Conservation (phyloP, 2,888 invertebrate species). For the Amiota minor region DNA sequence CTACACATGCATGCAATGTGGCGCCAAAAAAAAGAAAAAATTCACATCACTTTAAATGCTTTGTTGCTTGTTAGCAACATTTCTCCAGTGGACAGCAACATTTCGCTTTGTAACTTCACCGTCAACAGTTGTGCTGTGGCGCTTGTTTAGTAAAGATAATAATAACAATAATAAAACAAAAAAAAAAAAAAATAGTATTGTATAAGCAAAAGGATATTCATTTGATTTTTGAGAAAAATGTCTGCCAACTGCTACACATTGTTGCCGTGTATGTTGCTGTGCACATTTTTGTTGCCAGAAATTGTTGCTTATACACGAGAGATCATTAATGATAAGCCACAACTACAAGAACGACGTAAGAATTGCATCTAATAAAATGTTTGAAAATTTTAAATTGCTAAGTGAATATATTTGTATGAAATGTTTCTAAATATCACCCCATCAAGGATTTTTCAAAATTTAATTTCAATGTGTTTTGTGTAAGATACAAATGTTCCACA, state of each 20-base stretch:
- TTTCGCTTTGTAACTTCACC: conserved; percentile 50
- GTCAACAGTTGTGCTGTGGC: conserved; percentile 47
- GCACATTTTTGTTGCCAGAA: conserved; percentile 27
- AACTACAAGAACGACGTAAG: conserved; percentile 75
- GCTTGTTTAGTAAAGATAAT: not conserved
- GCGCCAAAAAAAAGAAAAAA: conserved; percentile 11
- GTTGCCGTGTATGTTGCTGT: not conserved
- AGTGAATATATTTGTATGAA: not conserved
- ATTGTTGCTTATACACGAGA: conserved; percentile 62
- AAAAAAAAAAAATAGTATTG: no score
- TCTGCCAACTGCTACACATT: conserved; percentile 1
- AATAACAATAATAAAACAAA: no score
- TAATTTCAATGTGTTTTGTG: no score
- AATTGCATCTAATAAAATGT: conserved; percentile 35
- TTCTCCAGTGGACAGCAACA: conserved; percentile 46
- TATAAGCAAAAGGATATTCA: not conserved
- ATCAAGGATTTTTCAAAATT: no score
- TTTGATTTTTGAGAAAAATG: conserved; percentile 5
- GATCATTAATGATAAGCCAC: conserved; percentile 71
- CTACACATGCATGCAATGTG: conserved; percentile 1
- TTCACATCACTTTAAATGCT: not conserved
- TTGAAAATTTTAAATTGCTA: not conserved
- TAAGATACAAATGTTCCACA: no score
- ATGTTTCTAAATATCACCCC: not conserved
- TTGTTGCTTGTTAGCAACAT: conserved; percentile 45